phyloP scores from a whole-genome alignment of 2,113 vertebrate genomes.

The Anguilla rostrata region DNA sequence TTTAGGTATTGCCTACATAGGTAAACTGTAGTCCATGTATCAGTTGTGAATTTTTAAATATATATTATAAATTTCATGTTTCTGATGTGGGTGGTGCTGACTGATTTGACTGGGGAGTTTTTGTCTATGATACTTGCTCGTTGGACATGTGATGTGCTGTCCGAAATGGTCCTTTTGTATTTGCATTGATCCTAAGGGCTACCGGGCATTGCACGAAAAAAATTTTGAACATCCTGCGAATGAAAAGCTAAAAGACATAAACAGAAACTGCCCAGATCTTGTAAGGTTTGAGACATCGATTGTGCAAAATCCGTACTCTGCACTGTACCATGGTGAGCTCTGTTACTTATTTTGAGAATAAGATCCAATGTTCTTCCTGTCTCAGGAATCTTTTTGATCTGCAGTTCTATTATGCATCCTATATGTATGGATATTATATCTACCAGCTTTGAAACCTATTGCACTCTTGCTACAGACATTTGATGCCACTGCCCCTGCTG shows the following conservation, averaged over 20 bases:
- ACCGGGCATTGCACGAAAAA: background rate
- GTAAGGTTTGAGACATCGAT: background rate
- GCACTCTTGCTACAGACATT: background rate
- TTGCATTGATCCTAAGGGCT: slow-evolving; percentile 9
- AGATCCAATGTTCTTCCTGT: background rate
- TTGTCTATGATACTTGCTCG: background rate
- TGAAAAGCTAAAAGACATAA: background rate
- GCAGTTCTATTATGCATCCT: background rate
- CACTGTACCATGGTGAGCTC: background rate
- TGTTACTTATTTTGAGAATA: background rate
- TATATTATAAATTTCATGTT: slow-evolving; percentile 14
- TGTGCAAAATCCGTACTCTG: background rate
- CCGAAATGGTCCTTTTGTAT: background rate
- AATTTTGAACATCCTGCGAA: background rate
- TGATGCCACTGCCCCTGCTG: background rate
- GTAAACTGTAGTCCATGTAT: slow-evolving; percentile 8
- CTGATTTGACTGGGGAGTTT: background rate
- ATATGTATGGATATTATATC: background rate
- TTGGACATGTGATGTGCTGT: background rate
- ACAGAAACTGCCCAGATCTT: background rate
- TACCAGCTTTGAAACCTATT: slow-evolving; percentile 1
- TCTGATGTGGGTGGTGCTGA: slow-evolving; percentile 10
- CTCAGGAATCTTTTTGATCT: background rate
- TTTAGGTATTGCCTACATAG: background rate
- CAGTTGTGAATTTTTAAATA: slow-evolving; percentile 4